Evolutionary conservation across 2,888 invertebrate species (phyloP), one percentile per base, ranked within the genome.

Genomic region (Caenorhabditis virilis): DNA sequence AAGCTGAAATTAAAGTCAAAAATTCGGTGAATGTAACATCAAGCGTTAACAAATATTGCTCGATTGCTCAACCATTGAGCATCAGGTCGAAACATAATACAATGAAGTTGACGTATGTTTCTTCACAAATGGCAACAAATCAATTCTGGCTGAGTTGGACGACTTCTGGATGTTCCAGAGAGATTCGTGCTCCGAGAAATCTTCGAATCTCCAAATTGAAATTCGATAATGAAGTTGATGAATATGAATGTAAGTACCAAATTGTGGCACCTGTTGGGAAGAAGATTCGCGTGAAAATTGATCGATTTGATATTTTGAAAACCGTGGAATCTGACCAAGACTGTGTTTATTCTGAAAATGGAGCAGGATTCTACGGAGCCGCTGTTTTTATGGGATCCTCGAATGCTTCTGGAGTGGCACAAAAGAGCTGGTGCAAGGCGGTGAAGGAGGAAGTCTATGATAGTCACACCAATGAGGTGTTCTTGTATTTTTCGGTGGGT

Each of bases 131-230:
- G 36, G 70, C 69, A 7, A 59, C 70, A 0, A 82, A 82, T 51
- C 72, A 74, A 52, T 82, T 82, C 70, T 82, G 78, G 78, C 53
- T 82, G 22, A 71, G 70, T 26, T 82, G 79, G 78, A 58, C 53
- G 20, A 79, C 77, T 7, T 43, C 75, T 5, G 81, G 78, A 35
- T 80, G 80, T 52, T 74, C 79, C 2, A 76, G 77, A 22, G 58
- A 60, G 2, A 55, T 81, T n/a, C 45, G n/a, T n/a, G 36, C 45
- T 4, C 66, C 69, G 6, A 46, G 66, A 9, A 25, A 43, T 9
- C 27, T 81, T 26, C 26, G 53, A 13, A 69, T 72, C 3, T 55
- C 45, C 7, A 68, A 67, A 47, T 54, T 61, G 9, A 33, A 67
- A 39, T 65, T 77, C n/a, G 65, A 59, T 43, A 25, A 18, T 5